Conservation (phyloP, 2,113 vertebrate genomes). For the Tupaia tana region DNA sequence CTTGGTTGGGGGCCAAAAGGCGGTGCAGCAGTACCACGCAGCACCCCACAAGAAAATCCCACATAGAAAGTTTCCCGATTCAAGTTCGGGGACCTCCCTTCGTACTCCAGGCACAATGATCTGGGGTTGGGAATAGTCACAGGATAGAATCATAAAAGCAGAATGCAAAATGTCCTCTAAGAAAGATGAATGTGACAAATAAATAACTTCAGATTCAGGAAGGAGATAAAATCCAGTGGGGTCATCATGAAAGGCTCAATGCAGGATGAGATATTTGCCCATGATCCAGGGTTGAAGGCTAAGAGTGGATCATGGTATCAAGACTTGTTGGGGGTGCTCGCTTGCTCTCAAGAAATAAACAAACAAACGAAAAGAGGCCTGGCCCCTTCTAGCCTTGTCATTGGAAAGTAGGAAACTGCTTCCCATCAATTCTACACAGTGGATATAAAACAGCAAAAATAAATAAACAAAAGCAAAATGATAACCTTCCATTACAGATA, state of each 20-base stretch:
- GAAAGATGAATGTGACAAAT: not conserved
- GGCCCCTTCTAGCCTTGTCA: not conserved
- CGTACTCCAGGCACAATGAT: too few relatives aligned
- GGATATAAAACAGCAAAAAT: not conserved
- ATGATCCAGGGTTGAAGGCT: too few relatives aligned
- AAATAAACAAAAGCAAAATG: not conserved
- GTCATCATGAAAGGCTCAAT: not conserved
- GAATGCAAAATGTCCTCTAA: not conserved
- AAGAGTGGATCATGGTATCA: too few relatives aligned
- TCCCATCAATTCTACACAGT: not conserved
- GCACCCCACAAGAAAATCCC: too few relatives aligned
- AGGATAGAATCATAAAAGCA: not conserved
- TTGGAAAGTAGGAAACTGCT: not conserved
- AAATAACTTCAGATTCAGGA: not conserved
- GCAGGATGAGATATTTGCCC: not conserved
- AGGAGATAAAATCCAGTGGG: not conserved
- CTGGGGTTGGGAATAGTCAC: not conserved
- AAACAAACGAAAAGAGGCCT: not conserved
- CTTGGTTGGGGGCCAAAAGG: too few relatives aligned
- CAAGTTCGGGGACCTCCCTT: too few relatives aligned
- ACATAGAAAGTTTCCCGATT: too few relatives aligned
- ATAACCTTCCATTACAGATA: not conserved
- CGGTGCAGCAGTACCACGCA: too few relatives aligned
- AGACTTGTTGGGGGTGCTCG: too few relatives aligned
- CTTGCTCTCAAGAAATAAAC: too few relatives aligned